These are phyloP conservation scores for Cantharis flavilabris DNA, from an alignment of 2,888 invertebrate species.

Conservation along the genomic window DNA sequence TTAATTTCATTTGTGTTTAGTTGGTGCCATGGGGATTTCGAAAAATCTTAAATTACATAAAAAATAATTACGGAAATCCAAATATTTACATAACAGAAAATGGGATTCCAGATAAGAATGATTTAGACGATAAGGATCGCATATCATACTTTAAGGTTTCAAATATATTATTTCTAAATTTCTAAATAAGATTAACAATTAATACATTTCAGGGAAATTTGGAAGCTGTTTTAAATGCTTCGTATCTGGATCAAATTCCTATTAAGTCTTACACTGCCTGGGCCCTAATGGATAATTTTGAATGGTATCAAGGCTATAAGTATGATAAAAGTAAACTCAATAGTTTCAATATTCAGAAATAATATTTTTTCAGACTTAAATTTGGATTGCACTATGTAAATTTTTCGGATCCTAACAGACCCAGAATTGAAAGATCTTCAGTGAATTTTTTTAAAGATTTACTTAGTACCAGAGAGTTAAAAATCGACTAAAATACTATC, in stretches of 20 bases:
- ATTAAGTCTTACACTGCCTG: too few species aligned
- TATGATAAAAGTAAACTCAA: background rate
- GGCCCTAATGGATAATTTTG: too few species aligned
- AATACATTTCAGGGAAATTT: too few species aligned
- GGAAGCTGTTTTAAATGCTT: too few species aligned
- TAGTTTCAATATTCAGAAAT: slow-evolving; percentile 64
- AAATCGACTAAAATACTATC: too few species aligned
- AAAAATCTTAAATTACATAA: slow-evolving; percentile 59
- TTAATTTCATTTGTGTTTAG: too few species aligned
- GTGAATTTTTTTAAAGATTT: slow-evolving; percentile 55
- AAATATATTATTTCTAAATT: too few species aligned
- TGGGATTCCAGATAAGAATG: background rate
- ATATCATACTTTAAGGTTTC: too few species aligned
- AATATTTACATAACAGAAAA: slow-evolving; percentile 32
- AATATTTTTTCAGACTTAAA: slow-evolving; percentile 59
- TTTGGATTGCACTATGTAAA: slow-evolving; percentile 73
- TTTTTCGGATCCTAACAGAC: slow-evolving; percentile 61
- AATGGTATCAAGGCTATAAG: background rate
- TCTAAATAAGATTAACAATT: too few species aligned
- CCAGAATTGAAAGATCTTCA: slow-evolving; percentile 67
- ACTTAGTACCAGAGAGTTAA: background rate
- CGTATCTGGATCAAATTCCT: too few species aligned
- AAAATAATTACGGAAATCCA: slow-evolving; percentile 53
- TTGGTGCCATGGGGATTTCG: slow-evolving; percentile 57
- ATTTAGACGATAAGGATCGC: too few species aligned